These are phyloP conservation scores for Limonius californicus DNA, from an alignment of 1,140 invertebrate genomes.

Conservation along the genomic window DNA sequence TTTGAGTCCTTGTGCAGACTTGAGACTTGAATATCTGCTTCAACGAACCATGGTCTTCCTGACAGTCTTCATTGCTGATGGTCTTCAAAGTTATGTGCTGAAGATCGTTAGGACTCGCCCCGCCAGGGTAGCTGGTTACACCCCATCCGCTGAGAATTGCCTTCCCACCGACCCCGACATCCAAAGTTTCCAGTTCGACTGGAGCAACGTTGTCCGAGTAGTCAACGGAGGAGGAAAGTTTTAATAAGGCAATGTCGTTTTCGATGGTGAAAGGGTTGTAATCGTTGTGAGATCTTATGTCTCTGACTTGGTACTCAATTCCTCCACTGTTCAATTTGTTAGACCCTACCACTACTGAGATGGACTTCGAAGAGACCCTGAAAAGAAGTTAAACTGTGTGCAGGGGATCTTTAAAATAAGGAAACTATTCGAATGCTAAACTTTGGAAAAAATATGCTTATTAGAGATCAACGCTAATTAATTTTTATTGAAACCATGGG, in stretches of 20 bases:
- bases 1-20: background rate
- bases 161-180: background rate
- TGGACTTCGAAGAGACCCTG: background rate
- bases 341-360: constrained; percentile 8
- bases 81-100: background rate
- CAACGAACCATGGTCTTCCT: background rate
- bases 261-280: background rate
- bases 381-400: too few species aligned
- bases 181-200: background rate
- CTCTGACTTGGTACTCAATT: background rate
- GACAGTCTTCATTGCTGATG: background rate
- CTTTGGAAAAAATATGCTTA: too few species aligned
- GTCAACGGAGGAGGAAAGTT: background rate
- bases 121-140: background rate
- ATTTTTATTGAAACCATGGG: too few species aligned
- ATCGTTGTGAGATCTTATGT: background rate
- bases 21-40: too few species aligned
- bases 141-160: background rate
- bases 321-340: background rate
- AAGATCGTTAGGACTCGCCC: background rate
- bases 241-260: background rate
- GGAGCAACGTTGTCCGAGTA: background rate
- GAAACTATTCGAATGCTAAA: too few species aligned
- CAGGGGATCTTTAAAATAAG: too few species aligned
- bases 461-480: too few species aligned